These are phyloP conservation scores for Aplysina aerophoba DNA, from an alignment of 37 sponge, comb jelly and placozoan species.

Conservation along the genomic window DNA sequence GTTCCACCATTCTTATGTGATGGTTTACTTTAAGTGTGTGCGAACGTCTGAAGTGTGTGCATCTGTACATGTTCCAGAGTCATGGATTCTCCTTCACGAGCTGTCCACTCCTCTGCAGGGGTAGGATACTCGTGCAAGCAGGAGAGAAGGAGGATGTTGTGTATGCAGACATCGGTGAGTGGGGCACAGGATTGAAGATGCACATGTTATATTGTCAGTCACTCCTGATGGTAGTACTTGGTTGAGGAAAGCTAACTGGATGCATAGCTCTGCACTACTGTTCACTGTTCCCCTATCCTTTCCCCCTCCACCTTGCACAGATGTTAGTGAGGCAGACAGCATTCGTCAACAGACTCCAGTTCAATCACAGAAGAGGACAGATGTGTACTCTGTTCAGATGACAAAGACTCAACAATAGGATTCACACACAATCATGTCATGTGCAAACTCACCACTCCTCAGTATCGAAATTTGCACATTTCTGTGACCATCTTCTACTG, in stretches of 20 bases:
- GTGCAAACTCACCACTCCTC: too few species aligned
- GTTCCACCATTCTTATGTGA: neutral
- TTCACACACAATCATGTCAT: too few species aligned
- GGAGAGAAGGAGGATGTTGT: conserved; percentile 68
- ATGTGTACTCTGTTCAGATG: neutral
- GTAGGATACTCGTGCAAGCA: conserved; percentile 46
- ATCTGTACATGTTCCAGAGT: neutral
- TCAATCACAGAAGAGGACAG: conserved; percentile 12
- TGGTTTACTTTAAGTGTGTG: neutral
- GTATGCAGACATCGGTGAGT: conserved; percentile 67
- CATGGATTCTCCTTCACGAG: too few species aligned
- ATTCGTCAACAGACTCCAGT: conserved; percentile 20
- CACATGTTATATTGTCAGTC: too few species aligned
- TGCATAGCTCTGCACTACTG: too few species aligned
- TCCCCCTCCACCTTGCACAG: conserved; percentile 4
- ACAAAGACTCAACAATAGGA: too few species aligned
- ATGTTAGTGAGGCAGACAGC: conserved; percentile 49
- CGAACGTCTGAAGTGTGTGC: neutral
- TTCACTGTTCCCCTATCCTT: neutral
- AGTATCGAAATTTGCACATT: too few species aligned
- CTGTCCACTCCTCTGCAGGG: too few species aligned
- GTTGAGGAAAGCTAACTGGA: too few species aligned
- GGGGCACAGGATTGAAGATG: too few species aligned
- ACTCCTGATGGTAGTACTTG: too few species aligned
- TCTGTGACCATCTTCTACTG: too few species aligned